A percentile compares a stretch with the other conserved stretches of the same genome.
These are phyloP conservation scores for Germaria angustata DNA, from an alignment of 2,888 invertebrate genomes.

Conservation along the genomic window DNA sequence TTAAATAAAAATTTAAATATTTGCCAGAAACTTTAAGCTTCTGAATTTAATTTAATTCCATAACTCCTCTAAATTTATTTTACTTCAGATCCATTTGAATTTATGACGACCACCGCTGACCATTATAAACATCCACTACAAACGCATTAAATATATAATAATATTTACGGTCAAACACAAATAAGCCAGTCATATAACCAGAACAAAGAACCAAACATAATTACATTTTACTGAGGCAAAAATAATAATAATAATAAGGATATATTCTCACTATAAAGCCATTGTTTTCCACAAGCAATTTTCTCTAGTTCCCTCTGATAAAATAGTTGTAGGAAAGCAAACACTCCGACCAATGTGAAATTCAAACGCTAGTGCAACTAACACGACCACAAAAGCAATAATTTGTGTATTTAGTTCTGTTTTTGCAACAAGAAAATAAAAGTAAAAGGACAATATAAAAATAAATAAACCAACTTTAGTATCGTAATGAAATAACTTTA, in stretches of 20 bases:
- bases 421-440: conserved; percentile 31
- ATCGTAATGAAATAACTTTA: background rate
- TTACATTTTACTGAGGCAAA: conserved; percentile 34
- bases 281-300: conserved; percentile 32
- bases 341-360: conserved; percentile 19
- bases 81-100: conserved; percentile 36
- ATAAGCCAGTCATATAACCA: background rate
- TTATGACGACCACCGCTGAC: conserved; percentile 53
- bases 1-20: background rate
- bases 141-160: conserved; percentile 29
- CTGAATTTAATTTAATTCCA: background rate
- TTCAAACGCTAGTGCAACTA: conserved; percentile 20
- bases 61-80: background rate
- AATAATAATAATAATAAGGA: conserved; percentile 53
- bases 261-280: conserved; percentile 44
- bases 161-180: background rate
- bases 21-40: background rate
- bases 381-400: background rate
- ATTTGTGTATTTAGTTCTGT: background rate
- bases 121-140: conserved; percentile 55
- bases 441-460: background rate
- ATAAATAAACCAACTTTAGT: conserved; percentile 1
- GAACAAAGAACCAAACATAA: background rate
- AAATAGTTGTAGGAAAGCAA: background rate
- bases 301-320: background rate